Percentiles rank a stretch among this genome's conserved stretches.
Evolutionary conservation across 2,797 vertebrate species (phyloP).

Genomic region (Falco columbarius): DNA sequence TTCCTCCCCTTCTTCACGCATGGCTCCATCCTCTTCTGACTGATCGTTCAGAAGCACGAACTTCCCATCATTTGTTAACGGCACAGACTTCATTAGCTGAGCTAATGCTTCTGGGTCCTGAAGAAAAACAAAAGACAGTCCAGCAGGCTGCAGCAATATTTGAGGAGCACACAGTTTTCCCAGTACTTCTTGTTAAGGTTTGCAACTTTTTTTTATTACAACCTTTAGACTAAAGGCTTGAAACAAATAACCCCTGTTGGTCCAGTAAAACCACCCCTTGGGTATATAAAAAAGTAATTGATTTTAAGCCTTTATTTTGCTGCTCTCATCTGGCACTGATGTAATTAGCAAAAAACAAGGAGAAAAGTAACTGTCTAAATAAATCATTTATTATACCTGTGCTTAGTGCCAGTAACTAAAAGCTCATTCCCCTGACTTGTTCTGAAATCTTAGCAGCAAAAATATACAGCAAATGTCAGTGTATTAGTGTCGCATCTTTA

Average conservation of each 20-base stretch:
- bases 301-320: not conserved
- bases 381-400: not conserved
- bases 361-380: not conserved
- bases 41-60: slow-evolving; percentile 86
- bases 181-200: not conserved
- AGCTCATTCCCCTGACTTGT: not conserved
- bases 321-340: not conserved
- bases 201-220: not conserved
- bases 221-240: not conserved
- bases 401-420: not conserved
- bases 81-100: slow-evolving; percentile 92
- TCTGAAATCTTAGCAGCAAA: not conserved
- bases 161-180: not conserved
- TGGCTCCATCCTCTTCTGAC: slow-evolving; percentile 78
- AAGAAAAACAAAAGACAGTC: not conserved
- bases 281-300: not conserved
- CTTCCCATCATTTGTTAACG: slow-evolving; percentile 92
- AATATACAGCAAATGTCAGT: not conserved
- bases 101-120: slow-evolving; percentile 94
- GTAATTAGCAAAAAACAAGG: not conserved
- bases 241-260: not conserved
- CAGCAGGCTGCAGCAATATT: not conserved
- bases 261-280: not conserved
- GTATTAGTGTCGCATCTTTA: not conserved
- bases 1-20: slow-evolving; percentile 82